Percentiles rank a stretch among this genome's conserved stretches.
phyloP scores from a whole-genome alignment of 2,888 invertebrate genomes.

The Epirrita christyi region DNA sequence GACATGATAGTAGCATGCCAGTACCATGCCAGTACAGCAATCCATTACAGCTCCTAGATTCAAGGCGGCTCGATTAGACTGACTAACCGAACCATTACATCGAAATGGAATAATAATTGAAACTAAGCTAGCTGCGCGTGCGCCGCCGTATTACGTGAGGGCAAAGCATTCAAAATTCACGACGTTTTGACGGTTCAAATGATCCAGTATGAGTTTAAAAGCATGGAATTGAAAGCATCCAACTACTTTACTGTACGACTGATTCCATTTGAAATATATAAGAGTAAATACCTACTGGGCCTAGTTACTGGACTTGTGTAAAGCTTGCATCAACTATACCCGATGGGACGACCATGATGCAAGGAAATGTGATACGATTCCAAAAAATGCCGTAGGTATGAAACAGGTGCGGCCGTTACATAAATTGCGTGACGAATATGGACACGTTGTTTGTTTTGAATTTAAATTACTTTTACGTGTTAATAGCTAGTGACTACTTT shows the following conservation, averaged over 20 bases:
- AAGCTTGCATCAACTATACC: not conserved
- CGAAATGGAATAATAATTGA: too few relatives aligned
- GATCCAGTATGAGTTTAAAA: too few relatives aligned
- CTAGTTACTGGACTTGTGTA: constrained; percentile 10
- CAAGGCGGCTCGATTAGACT: too few relatives aligned
- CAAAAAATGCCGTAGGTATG: constrained; percentile 24
- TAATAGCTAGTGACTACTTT: constrained; percentile 3
- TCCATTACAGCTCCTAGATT: not conserved
- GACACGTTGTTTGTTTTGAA: constrained; percentile 28
- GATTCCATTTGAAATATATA: too few relatives aligned
- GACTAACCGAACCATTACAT: too few relatives aligned
- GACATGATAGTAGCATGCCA: not conserved
- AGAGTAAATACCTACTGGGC: not conserved
- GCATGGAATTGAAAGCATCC: too few relatives aligned
- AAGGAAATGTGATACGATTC: constrained; percentile 43
- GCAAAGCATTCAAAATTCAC: too few relatives aligned
- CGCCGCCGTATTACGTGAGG: too few relatives aligned
- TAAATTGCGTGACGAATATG: constrained; percentile 29
- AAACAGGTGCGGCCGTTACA: constrained; percentile 25
- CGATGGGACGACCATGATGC: constrained; percentile 48
- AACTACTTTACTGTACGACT: too few relatives aligned
- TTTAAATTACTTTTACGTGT: constrained; percentile 26
- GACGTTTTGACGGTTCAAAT: too few relatives aligned
- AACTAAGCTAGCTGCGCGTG: too few relatives aligned
- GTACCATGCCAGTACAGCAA: not conserved